A percentile compares a stretch with the other conserved stretches of the same genome.
phyloP scores from a whole-genome alignment of 2,888 invertebrate species.

The Liposcelis brunnea region DNA sequence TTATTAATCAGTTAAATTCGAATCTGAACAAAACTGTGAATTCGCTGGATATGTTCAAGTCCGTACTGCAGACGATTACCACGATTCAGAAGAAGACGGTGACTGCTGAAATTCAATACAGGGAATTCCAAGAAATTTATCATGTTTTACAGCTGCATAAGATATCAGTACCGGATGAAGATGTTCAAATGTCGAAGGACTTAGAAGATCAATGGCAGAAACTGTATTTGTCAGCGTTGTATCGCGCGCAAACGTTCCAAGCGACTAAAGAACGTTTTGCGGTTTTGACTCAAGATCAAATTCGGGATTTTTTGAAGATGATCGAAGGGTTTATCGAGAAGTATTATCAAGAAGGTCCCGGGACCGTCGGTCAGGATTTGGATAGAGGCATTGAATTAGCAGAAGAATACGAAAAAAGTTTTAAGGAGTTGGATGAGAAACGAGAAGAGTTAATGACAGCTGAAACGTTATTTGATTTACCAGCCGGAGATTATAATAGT shows the following conservation, averaged over 20 bases:
- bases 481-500: constrained; percentile 64
- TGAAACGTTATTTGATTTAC: constrained; percentile 74
- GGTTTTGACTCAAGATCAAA: constrained; percentile 58
- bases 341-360: constrained; percentile 63
- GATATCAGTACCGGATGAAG: constrained; percentile 2
- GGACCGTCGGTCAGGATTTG: constrained; percentile 57
- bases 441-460: constrained; percentile 48
- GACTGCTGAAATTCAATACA: constrained; percentile 57
- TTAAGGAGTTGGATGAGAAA: constrained; percentile 46
- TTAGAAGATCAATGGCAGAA: constrained; percentile 45
- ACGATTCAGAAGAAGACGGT: constrained; percentile 57
- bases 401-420: constrained; percentile 41
- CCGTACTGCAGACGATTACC: constrained; percentile 67
- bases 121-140: constrained; percentile 60
- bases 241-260: constrained; percentile 48
- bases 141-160: constrained; percentile 52
- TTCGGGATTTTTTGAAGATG: constrained; percentile 42
- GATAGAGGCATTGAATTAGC: constrained; percentile 52
- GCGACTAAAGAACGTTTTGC: constrained; percentile 77
- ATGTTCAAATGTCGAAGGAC: constrained; percentile 12
- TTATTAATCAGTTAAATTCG: background rate
- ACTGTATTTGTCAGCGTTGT: constrained; percentile 48
- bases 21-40: constrained; percentile 61
- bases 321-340: constrained; percentile 50
- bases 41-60: constrained; percentile 63